Base-by-base conservation (phyloP, 1,140 invertebrate species). In the Sesamia nonagrioides region DNA sequence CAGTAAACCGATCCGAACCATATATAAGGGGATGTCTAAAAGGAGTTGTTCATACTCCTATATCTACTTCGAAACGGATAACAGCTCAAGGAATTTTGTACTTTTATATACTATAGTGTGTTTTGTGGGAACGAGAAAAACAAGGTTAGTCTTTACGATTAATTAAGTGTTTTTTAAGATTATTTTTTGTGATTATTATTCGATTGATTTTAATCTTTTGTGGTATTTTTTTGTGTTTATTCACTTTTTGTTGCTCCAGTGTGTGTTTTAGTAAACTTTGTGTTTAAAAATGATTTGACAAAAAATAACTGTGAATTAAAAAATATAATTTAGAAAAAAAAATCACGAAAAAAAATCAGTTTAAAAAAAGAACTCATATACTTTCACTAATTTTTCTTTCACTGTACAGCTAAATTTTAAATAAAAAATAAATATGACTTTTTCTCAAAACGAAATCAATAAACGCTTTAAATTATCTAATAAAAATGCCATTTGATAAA, bases 51-150 rank as follows among this genome's bases (percentile, higher is more conserved):
- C 60, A 63, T 63, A 63, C n/a, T 63, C 60, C 60, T 63, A 40
- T 17, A 1, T 17, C 15, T 17, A 63, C 60, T 63, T 7, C 35
- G 35, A 63, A 40, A 63, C 35, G 15, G 60, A 17, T 5, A 40
- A 63, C 7, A 63, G 60, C 60, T 63, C 60, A 18, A 63, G 35
- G n/a, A 17, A 63, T 63, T 63, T 63, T 63, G 35, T 63, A 63
- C 40, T 63, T 63, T 63, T 63, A 63, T 68, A 68, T 48, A 17
- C 21, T 21, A 68, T 68, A 40, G 63, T 68, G 63, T 48, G 60
- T 63, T 40, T 21, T 48, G 63, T 68, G 63, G 17, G 63, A 45
- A 27, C 63, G 63, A 68, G 63, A 68, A 48, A 48, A 68, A 45
- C 7, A 68, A 68, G 63, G 63, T 68, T 68, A 21, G 17, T 27